Evolutionary conservation across 2,888 invertebrate genomes (phyloP), one percentile per base, ranked within the genome.

Genomic region (Camptogramma bilineatum): DNA sequence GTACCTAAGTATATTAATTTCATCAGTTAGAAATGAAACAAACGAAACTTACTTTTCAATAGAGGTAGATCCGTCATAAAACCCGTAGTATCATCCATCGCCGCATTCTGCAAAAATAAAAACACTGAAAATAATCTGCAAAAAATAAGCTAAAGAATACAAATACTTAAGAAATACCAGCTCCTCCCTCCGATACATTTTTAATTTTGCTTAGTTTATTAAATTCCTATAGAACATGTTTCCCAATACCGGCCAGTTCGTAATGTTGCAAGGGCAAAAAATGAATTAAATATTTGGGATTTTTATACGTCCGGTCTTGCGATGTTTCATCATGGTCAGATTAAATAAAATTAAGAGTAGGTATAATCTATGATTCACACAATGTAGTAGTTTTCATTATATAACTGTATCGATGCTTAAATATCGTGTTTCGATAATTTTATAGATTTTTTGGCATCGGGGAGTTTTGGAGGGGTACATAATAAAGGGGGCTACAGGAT

Each of bases 61-160:
- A 97, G 94, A 76, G 97, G 97, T 86, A 98, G 94, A 86, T 98
- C 97, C 77, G 97, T 97, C 95, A 98, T 97, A 90, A 97, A 97
- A 55, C 97, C 96, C 73, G 95, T 95, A 75, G 97, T 97, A 83
- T 98, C 97, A 85, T 98, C 97, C 90, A 97, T 95, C 75, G 96
- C 96, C 74, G 96, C 95, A 86, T 96, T 96, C 96, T 96, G 94
- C 58, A 94, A 94, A 76, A 75, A 79, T 75, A 80, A 64, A 52
- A 19, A 52, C n/a, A 54, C 28, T 19, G 19, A 56, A 24, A 47
- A 31, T 39, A n/a, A 5, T 57, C 47, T 56, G 34, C 46, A 21
- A 53, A 42, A 47, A 46, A 51, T 46, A 19, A 39, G 62, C 42
- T 53, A 50, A 16, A 42, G 57, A 55, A 65, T 58, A 51, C n/a